Percentiles rank a stretch among this genome's conserved stretches.
Conservation (phyloP, 2,797 vertebrate genomes). For the Sphaeramia orbicularis region DNA sequence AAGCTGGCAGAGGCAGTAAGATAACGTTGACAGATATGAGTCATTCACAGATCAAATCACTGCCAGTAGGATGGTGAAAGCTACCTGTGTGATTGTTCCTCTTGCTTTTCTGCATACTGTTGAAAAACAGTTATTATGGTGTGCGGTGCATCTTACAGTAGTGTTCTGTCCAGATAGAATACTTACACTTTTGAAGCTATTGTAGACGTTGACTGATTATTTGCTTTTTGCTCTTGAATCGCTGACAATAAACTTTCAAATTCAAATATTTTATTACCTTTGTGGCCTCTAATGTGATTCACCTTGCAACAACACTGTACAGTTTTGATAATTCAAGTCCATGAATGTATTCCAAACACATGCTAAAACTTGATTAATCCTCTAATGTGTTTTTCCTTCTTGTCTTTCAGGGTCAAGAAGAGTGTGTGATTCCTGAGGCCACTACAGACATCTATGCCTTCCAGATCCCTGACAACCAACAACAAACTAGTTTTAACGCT, state of each 20-base stretch:
- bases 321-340: not conserved
- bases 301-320: not conserved
- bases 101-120: too few relatives aligned
- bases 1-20: not conserved
- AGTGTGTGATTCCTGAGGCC: conserved; percentile 85
- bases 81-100: too few relatives aligned
- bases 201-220: not conserved
- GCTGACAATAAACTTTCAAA: not conserved
- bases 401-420: conserved; percentile 87
- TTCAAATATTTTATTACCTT: not conserved
- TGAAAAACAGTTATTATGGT: too few relatives aligned
- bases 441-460: conserved; percentile 86
- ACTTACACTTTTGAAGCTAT: too few relatives aligned
- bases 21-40: not conserved
- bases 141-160: not conserved
- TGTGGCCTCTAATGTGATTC: not conserved
- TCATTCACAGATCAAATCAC: too few relatives aligned
- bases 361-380: conserved; percentile 21
- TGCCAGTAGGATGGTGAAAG: too few relatives aligned
- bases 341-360: conserved; percentile 11
- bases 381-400: conserved; percentile 18
- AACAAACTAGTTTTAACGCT: conserved; percentile 89
- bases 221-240: not conserved
- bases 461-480: conserved; percentile 85
- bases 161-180: too few relatives aligned